Base-by-base conservation (phyloP, 2,113 vertebrate species). In the Symphodus melops region DNA sequence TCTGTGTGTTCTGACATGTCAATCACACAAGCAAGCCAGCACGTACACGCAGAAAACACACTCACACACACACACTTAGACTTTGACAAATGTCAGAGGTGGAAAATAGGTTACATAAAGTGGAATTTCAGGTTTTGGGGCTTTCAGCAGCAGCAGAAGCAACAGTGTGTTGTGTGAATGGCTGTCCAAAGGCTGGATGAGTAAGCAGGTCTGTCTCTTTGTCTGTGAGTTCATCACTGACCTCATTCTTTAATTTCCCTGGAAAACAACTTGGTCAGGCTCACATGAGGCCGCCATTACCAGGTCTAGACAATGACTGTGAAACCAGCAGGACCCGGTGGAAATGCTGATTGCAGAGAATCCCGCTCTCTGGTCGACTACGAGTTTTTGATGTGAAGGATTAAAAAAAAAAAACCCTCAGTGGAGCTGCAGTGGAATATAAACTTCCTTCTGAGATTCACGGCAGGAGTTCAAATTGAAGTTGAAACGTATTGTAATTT, bases 131-230 rank as follows among this genome's bases (percentile, higher is more conserved):
- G 81, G 90, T 86, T 89, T 66, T 11, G 28, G 25, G 51, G 58
- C 25, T 83, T 87, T 78, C 57, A 48, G 46, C 67, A 20, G 59
- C 13, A 3, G 37, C 59, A 65, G 71, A 58, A 61, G 67, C 65
- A 21, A 33, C n/a, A 8, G 48, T n/a, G 48, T 51, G 19, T 70
- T 41, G 46, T 72, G 63, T 80, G 69, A 85, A 85, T 52, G 72
- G 70, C 69, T 11, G 56, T 64, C 21, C 20, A 41, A 49, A 44
- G 52, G 37, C 28, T 51, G 64, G 61, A 68, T 91, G 89, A 90
- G 81, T 84, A 56, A 90, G 85, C 84, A 85, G 87, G 42, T 72
- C 72, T 65, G 83, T 72, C 59, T 82, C 88, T 70, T 87, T 88
- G 85, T 85, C 81, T 86, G 74, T 25, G 68, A 68, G 80, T 73